Conservation (phyloP, 2,888 invertebrate species). For the Kryphioiulus occultus region DNA sequence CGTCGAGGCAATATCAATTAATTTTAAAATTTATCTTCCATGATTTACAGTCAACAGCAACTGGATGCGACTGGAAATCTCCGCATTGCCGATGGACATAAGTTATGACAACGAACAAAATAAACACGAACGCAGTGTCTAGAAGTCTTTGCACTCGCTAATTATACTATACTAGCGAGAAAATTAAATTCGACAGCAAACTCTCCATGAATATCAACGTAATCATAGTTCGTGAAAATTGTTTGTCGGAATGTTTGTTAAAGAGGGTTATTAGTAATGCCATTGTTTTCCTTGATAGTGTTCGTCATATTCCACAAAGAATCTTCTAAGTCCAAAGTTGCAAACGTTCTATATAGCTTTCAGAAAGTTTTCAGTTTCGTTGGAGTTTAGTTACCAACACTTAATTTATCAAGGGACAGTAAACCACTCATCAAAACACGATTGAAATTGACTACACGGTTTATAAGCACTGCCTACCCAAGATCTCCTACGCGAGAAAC, state of each 20-base stretch:
- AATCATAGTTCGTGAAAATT: background rate
- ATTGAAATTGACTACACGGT: background rate
- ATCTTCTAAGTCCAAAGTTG: too few relatives aligned
- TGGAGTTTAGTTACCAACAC: background rate
- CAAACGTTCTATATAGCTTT: too few relatives aligned
- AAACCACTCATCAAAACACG: background rate
- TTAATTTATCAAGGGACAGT: conserved; percentile 1
- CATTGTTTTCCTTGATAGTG: too few relatives aligned
- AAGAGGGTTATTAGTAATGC: too few relatives aligned
- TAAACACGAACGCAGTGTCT: background rate
- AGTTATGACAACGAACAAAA: background rate
- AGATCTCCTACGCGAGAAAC: background rate
- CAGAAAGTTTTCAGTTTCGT: background rate
- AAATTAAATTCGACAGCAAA: background rate
- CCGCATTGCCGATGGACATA: background rate
- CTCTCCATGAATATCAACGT: background rate
- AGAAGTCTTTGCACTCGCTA: background rate
- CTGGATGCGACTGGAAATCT: background rate
- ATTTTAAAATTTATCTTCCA: background rate
- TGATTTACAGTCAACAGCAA: background rate
- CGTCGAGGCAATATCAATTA: conserved; percentile 1
- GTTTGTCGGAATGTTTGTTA: too few relatives aligned
- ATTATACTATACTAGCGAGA: background rate
- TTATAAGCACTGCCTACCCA: background rate
- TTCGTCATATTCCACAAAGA: too few relatives aligned